Base-by-base conservation (phyloP, 2,888 invertebrate genomes). In the Sceliomorpha sp. region DNA sequence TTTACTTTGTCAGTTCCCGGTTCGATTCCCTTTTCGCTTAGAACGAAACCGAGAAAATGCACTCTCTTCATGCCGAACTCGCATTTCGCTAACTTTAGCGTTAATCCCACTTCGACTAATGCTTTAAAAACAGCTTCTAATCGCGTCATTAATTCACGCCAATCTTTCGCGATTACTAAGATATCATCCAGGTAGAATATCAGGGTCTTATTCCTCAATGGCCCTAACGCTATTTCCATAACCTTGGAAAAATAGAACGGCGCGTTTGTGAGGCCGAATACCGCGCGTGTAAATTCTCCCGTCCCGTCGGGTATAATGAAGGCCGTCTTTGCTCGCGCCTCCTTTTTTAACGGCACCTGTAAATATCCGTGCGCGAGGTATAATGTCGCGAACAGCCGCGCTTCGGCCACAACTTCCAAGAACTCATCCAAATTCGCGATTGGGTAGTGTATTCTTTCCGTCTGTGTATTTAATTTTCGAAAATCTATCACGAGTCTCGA, bases 201-300 rank as follows among this genome's bases (percentile, higher is more conserved):
- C 1, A 63, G 15, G 9, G 37, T 42, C 32, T 39, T 53, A 9
- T 50, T 60, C 24, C 60, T 29, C 8, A 51, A 27, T 1, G 27
- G 29, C 1, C 50, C 50, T 14, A 70, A 36, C 0, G 69, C 60
- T 13, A 51, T 13, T 7, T 69, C 36, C 60, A 72, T 69, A 0
- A 62, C 29, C 15, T 69, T 69, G 1, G 60, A 56, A 48, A 79
- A 84, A n/a, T 77, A 76, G 8, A 69, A 62, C 1, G 77, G 76
- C 0, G 79, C 77, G 34, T 82, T 81, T n/a, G 71, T 53, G 0
- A 81, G 53, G 0, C 80, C 81, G 34, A 81, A 84, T 6, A 77
- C 74, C 68, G 76, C 72, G 0, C 60, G n/a, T n/a, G n/a, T n/a
- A n/a, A n/a, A n/a, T n/a, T n/a, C n/a, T n/a, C n/a, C n/a, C n/a